A percentile compares a stretch with the other conserved stretches of the same genome.
Evolutionary conservation across 2,113 vertebrate genomes (phyloP).

Genomic region (Accipiter cooperii): DNA sequence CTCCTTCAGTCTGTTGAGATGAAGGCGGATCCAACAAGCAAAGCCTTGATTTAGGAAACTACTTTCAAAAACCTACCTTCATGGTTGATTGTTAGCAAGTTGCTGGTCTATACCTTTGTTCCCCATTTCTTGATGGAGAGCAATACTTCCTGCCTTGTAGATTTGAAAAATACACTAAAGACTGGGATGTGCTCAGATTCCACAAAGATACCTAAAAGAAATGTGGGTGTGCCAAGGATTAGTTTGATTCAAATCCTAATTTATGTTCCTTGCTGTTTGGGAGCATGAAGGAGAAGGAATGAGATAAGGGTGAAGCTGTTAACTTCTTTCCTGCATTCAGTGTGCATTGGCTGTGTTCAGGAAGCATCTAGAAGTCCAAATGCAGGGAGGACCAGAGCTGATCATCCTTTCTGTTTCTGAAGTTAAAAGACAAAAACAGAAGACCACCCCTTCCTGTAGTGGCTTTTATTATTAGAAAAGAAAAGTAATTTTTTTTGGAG

Average conservation of each 20-base stretch:
- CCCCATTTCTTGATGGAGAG: not conserved
- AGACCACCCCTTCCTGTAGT: not conserved
- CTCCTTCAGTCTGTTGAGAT: not conserved
- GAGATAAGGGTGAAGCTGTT: not conserved
- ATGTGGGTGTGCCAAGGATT: not conserved
- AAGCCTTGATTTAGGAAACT: not conserved
- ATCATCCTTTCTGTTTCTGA: not conserved
- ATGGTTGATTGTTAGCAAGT: not conserved
- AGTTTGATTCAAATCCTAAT: not conserved
- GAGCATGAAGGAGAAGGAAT: not conserved
- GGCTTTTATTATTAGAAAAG: conserved; percentile 44
- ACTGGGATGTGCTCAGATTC: not conserved
- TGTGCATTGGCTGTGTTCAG: not conserved
- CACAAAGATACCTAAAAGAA: not conserved
- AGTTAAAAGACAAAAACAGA: not conserved
- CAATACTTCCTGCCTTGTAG: not conserved
- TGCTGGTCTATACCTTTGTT: not conserved
- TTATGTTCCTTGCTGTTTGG: not conserved
- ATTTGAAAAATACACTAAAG: not conserved
- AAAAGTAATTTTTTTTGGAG: not conserved
- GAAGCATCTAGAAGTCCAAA: not conserved
- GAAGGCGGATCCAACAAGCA: not conserved
- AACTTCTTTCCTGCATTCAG: not conserved
- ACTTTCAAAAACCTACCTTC: not conserved
- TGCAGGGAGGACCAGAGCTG: not conserved